These are phyloP conservation scores for Oryzias javanicus DNA, from an alignment of 2,113 vertebrate genomes.

Conservation along the genomic window DNA sequence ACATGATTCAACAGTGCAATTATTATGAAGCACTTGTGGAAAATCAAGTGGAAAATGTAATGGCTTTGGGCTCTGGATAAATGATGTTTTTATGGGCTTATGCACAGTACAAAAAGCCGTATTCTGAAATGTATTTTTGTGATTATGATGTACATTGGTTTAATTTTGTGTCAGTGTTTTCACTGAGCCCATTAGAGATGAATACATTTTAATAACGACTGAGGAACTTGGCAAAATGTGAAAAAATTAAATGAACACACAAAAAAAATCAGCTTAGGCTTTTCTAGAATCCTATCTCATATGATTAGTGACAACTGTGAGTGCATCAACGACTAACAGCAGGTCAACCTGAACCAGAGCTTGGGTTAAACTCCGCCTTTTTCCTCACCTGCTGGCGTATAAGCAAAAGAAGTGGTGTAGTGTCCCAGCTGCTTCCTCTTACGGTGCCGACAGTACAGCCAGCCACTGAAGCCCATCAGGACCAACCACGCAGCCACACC, in stretches of 20 bases:
- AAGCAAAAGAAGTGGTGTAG: slow-evolving; percentile 94
- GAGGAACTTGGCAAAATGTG: slow-evolving; percentile 16
- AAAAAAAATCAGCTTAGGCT: background rate
- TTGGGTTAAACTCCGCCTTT: background rate
- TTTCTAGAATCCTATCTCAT: background rate
- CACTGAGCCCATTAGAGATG: slow-evolving; percentile 22
- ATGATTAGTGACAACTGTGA: slow-evolving; percentile 10
- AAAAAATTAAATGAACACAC: slow-evolving; percentile 40
- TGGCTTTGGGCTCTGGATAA: slow-evolving; percentile 16
- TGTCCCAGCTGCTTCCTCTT: slow-evolving; percentile 93
- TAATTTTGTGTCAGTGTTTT: background rate
- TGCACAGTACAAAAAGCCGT: slow-evolving; percentile 19
- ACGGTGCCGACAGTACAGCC: slow-evolving; percentile 87
- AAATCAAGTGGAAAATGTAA: slow-evolving; percentile 6
- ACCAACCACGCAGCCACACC: slow-evolving; percentile 87
- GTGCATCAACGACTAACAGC: background rate
- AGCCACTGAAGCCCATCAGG: slow-evolving; percentile 84
- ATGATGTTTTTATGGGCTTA: slow-evolving; percentile 28
- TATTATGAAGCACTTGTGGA: slow-evolving; percentile 10
- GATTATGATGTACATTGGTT: slow-evolving; percentile 21
- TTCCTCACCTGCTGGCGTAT: slow-evolving; percentile 84
- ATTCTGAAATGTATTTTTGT: slow-evolving; percentile 25
- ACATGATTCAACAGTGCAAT: slow-evolving; percentile 2
- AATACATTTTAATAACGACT: slow-evolving; percentile 55
- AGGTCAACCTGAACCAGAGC: background rate